A percentile compares a stretch with the other conserved stretches of the same genome.
These are phyloP conservation scores for Drosophila bipectinata DNA, from an alignment of 1,140 invertebrate species.

Conservation along the genomic window DNA sequence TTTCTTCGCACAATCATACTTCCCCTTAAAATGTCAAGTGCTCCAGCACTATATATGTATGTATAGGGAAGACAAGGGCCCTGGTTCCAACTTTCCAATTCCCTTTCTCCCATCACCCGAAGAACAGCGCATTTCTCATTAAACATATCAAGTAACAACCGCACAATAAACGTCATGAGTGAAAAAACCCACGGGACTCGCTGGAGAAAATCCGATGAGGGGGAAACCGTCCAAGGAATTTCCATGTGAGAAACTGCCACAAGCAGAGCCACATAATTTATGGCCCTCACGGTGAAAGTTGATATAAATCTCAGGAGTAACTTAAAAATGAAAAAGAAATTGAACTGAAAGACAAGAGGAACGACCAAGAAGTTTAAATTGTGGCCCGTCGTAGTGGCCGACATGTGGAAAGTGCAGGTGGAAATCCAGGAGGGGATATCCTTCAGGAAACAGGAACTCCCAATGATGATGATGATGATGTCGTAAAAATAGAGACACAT, in stretches of 20 bases:
- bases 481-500: not conserved
- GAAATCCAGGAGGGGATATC: constrained; percentile 26
- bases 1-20: constrained; percentile 28
- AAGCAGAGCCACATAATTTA: constrained; percentile 64
- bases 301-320: constrained; percentile 74
- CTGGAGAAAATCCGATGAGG: not conserved
- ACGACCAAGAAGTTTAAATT: constrained; percentile 44
- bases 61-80: too few species aligned
- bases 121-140: constrained; percentile 53
- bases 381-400: constrained; percentile 10
- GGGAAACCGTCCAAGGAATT: constrained; percentile 62
- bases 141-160: constrained; percentile 71
- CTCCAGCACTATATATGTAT: too few species aligned
- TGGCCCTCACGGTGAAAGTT: constrained; percentile 76
- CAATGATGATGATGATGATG: constrained; percentile 43
- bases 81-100: constrained; percentile 2
- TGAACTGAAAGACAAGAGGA: not conserved
- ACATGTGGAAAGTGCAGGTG: constrained; percentile 59
- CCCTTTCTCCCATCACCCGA: constrained; percentile 14
- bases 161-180: constrained; percentile 76
- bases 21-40: constrained; percentile 25
- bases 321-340: constrained; percentile 44
- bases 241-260: constrained; percentile 58
- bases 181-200: constrained; percentile 59
- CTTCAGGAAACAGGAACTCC: constrained; percentile 45